A percentile compares a stretch with the other conserved stretches of the same genome.
phyloP scores from a whole-genome alignment of 1,140 invertebrate species.

The Phocides pigmalion region DNA sequence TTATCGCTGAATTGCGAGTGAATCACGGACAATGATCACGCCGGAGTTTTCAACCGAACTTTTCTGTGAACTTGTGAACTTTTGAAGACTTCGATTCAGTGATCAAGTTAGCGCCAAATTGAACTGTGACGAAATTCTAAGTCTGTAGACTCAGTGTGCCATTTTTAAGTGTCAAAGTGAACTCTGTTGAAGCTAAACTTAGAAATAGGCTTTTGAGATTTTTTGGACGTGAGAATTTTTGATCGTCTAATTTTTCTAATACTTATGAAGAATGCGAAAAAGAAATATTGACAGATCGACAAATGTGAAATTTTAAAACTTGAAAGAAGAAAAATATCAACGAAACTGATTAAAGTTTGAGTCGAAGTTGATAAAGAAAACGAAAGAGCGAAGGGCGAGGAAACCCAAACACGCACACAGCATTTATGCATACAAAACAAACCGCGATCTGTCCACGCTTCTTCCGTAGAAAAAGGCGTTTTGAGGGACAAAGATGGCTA shows the following conservation, averaged over 20 bases:
- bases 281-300: background rate
- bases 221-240: constrained; percentile 30
- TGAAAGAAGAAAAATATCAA: background rate
- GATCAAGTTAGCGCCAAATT: constrained; percentile 60
- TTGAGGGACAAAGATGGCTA: constrained; percentile 79
- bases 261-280: background rate
- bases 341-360: constrained; percentile 30
- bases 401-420: constrained; percentile 52
- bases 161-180: constrained; percentile 61
- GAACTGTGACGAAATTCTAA: constrained; percentile 50
- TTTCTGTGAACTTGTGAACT: constrained; percentile 70
- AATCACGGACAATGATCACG: constrained; percentile 68
- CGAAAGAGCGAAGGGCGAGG: constrained; percentile 40
- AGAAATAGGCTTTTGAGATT: constrained; percentile 36
- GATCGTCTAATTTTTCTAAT: constrained; percentile 10
- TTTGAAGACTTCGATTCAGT: constrained; percentile 46
- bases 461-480: constrained; percentile 74
- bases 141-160: constrained; percentile 49
- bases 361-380: constrained; percentile 28
- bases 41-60: constrained; percentile 63
- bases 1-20: constrained; percentile 71
- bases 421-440: constrained; percentile 78
- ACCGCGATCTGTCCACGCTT: constrained; percentile 70
- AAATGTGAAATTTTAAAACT: constrained; percentile 9
- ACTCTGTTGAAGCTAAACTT: constrained; percentile 43